Base-by-base conservation (phyloP, 2,113 vertebrate genomes). In the Mola mola region DNA sequence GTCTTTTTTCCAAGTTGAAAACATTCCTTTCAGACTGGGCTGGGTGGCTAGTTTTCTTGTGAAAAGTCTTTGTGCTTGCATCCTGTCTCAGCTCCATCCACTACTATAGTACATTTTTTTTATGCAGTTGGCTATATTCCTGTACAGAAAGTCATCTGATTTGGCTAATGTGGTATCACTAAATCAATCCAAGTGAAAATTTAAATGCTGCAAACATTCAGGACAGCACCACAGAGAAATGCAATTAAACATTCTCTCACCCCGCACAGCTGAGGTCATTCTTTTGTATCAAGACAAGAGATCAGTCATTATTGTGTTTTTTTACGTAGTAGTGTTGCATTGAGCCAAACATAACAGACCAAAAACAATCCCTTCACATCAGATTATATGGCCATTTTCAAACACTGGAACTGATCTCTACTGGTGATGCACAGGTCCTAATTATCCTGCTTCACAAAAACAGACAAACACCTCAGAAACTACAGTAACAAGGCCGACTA, bases 341-440 rank as follows among this genome's bases (percentile, higher is more conserved):
- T 5, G 3, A 3, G 73, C 62, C 72, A 76, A 84, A 28, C 24
- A 78, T 16, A 81, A 80, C 53, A 67, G 26, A 44, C 52, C 28
- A 6, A 44, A 66, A 75, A 84, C 70, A 82, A 77, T 65, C 56
- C 65, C 7, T 40, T 77, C 37, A 72, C 28, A 81, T 81, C 79
- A 65, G 67, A 84, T 79, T 72, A 64, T 66, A 7, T n/a, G 11
- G 43, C 9, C 28, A 5, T 75, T 69, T 84, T 67, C 6, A 75
- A 37, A 57, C 42, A 62, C 37, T 53, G 44, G 28, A 70, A 21
- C 36, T 48, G 8, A 38, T 52, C 15, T 28, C 37, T 49, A 9
- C 20, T 37, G 49, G 50, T 21, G 13, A 1, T 40, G 33, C 15
- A 58, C 48, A n/a, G 5, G 6, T 42, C 11, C n/a, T 13, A 36